Evolutionary conservation across 1,140 invertebrate species (phyloP), one percentile per base, ranked within the genome.

Genomic region (Sitodiplosis mosellana): DNA sequence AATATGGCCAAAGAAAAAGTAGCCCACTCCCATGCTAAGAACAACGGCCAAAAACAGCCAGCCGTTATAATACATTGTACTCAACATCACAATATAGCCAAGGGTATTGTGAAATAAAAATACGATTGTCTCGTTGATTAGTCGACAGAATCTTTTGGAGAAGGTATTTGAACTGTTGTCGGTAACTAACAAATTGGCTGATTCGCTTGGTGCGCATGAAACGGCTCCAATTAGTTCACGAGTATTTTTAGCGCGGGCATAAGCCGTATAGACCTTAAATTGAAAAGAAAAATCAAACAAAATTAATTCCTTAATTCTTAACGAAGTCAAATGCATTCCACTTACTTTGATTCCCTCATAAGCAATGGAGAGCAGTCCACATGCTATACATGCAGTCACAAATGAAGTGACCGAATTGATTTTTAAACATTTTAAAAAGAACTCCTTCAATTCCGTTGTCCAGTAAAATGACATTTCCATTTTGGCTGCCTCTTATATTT

Each of bases 31-130:
- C 49, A 77, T 75, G 2, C 84, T 84, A 15, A 83, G 54, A 7
- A 76, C 61, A 12, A 84, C 64, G 5, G 78, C 70, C n/a, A 83
- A 56, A 44, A 73, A 77, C n/a, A 88, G 61, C 70, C 81, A 87
- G 38, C 73, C 75, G 62, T 87, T 87, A 61, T 80, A 88, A 0
- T 78, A 77, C 84, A 88, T 88, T 52, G 85, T 78, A 46, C 79
- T 69, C 50, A 88, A 63, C 84, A 88, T 88, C 8, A 87, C 66
- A 36, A 81, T 63, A 59, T 87, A 88, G 46, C 77, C 76, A 38
- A 87, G 46, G 48, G 55, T 55, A 47, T 59, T 59, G 21, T 62
- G 47, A 17, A 55, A 44, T 11, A 64, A 36, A 57, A 62, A 65
- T 34, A 62, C 45, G 53, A 43, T 18, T 51, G 54, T 51, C 58